Base-by-base conservation (phyloP, 2,888 invertebrate species). In the Noctua comes region DNA sequence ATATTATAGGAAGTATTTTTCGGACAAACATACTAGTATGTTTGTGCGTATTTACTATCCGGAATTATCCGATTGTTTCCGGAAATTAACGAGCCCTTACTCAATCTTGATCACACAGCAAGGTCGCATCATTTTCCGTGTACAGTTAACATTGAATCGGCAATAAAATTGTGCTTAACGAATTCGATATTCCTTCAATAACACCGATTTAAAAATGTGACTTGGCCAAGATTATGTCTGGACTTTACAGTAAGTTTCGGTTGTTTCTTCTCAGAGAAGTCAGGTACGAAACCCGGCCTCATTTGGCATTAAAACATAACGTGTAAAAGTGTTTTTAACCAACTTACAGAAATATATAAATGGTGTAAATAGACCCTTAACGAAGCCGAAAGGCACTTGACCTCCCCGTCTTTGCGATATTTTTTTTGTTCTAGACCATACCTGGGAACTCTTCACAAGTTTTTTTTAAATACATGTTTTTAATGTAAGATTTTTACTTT, bases 121-220 rank as follows among this genome's bases (percentile, higher is more conserved):
- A 76, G 83, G 79, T 68, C 36, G 13, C 18, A 76, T 59, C n/a
- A 18, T 76, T 57, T 57, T 51, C 43, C 59, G 77, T 68, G 77
- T 43, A 4, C 51, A 46, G 8, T 51, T 59, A 82, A 76, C 24
- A 82, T 82, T 79, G 51, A 59, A 82, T 48, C 16, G 11, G 3
- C 27, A 31, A 40, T 36, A 65, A 40, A 24, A 40, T 74, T 40
- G n/a, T 36, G 24, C 1, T 24, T n/a, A 51, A 51, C 2, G 24
- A 46, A 51, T 21, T 46, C 27, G 3, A 76, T 51, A 59, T 48
- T 46, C 0, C 0, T 27, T 36, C 7, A 31, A 24, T 16, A 43
- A 43, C 13, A 72, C 10, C 46, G 18, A 31, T 21, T 8, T 24
- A 27, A 36, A 43, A 59, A 18, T 59, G 59, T 59, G 2, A 31